These are phyloP conservation scores for Hemithea aestivaria DNA, from an alignment of 2,888 invertebrate genomes.

Conservation along the genomic window DNA sequence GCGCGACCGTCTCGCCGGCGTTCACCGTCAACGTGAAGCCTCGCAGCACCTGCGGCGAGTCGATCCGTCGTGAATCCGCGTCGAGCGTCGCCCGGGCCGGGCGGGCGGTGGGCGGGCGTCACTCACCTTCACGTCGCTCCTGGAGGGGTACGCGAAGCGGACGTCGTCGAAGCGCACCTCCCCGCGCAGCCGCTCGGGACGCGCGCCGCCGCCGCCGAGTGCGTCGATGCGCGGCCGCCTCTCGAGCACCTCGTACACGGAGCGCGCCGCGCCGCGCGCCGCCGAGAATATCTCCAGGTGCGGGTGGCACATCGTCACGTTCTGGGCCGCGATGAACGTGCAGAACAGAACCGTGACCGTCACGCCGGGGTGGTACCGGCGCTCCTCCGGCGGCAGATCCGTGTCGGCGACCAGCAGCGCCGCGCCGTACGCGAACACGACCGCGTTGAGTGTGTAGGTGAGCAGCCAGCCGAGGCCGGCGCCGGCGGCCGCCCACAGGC, in stretches of 20 bases:
- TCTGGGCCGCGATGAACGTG: slow-evolving; percentile 86
- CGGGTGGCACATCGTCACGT: slow-evolving; percentile 85
- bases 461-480: slow-evolving; percentile 86
- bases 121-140: slow-evolving; percentile 85
- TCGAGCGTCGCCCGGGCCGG: background rate
- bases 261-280: slow-evolving; percentile 85
- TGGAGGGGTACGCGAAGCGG: slow-evolving; percentile 87
- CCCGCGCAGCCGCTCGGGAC: slow-evolving; percentile 83
- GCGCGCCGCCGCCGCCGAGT: slow-evolving; percentile 58
- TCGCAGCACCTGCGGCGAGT: slow-evolving; percentile 80
- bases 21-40: slow-evolving; percentile 80
- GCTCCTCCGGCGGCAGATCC: slow-evolving; percentile 70
- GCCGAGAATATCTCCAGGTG: slow-evolving; percentile 86
- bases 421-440: slow-evolving; percentile 89
- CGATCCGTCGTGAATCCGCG: background rate
- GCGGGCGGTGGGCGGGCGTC: background rate
- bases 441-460: slow-evolving; percentile 84
- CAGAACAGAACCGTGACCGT: slow-evolving; percentile 87
- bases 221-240: slow-evolving; percentile 60
- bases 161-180: slow-evolving; percentile 84
- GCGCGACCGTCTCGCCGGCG: slow-evolving; percentile 84
- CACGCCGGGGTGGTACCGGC: slow-evolving; percentile 83
- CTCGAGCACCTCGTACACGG: slow-evolving; percentile 85
- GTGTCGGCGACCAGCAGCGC: slow-evolving; percentile 82
- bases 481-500: slow-evolving; percentile 82